A percentile compares a stretch with the other conserved stretches of the same genome.
Conservation (phyloP, 2,113 vertebrate species). For the Rhipidura dahli region DNA sequence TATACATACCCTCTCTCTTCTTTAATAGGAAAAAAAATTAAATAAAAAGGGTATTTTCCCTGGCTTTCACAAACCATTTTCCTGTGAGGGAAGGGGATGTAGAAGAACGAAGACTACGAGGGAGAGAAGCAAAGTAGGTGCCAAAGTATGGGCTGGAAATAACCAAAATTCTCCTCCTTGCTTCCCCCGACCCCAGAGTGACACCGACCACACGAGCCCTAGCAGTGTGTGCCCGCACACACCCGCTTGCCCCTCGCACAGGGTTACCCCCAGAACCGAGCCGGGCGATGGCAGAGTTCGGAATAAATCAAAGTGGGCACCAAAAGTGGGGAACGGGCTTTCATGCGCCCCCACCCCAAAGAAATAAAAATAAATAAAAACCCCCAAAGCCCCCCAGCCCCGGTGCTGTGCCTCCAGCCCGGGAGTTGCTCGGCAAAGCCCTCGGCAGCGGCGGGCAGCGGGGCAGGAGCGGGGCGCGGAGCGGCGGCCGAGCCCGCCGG, state of each 20-base stretch:
- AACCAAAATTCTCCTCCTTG: not conserved
- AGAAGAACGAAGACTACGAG: not conserved
- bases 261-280: not conserved
- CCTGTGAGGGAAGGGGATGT: not conserved
- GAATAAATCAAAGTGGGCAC: slow-evolving; percentile 16
- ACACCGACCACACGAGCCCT: not conserved
- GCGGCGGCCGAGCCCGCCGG: not conserved
- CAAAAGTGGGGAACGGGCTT: slow-evolving; percentile 17
- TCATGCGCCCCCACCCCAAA: not conserved
- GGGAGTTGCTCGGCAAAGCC: slow-evolving; percentile 31
- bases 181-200: not conserved
- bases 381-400: accelerated
- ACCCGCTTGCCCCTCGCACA: not conserved
- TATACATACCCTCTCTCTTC: not conserved
- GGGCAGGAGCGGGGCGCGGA: not conserved
- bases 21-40: not conserved
- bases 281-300: not conserved
- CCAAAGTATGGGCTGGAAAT: not conserved
- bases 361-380: not conserved
- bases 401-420: not conserved
- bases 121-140: not conserved
- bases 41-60: not conserved
- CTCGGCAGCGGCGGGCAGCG: not conserved
- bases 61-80: not conserved
- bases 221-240: not conserved